phyloP scores from a whole-genome alignment of 2,113 vertebrate species.

The Gambusia holbrooki region DNA sequence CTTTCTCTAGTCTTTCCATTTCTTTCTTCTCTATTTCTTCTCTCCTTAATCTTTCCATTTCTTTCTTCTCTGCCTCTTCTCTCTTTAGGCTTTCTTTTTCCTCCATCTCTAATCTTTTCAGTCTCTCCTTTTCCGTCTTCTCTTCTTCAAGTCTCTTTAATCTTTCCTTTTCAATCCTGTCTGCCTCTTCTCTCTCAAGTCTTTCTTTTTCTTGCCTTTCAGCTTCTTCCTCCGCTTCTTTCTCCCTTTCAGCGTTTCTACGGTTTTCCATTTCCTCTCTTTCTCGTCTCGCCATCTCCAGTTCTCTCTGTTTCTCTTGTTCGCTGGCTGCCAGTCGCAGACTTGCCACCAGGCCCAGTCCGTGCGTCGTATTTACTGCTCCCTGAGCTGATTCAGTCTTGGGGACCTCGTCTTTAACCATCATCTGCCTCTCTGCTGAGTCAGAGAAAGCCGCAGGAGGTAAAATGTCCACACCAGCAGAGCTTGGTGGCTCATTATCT shows the following conservation, averaged over 20 bases:
- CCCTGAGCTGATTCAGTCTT: not conserved
- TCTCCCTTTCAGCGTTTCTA: not conserved
- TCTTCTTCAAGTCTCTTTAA: not conserved
- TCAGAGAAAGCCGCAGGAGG: slow-evolving; percentile 55
- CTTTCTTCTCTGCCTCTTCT: not conserved
- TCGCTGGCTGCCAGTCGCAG: slow-evolving; percentile 67
- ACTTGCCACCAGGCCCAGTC: slow-evolving; percentile 56
- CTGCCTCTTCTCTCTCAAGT: not conserved
- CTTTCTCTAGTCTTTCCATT: not conserved
- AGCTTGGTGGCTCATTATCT: slow-evolving; percentile 17
- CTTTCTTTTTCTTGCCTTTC: not conserved
- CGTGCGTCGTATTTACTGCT: not conserved
- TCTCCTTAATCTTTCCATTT: not conserved
- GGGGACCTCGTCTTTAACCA: slow-evolving; percentile 12
- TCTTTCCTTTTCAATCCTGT: not conserved
- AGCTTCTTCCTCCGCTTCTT: not conserved
- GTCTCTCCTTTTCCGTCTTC: not conserved
- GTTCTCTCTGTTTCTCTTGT: slow-evolving; percentile 62
- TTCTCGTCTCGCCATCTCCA: slow-evolving; percentile 15
- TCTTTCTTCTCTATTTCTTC: not conserved
- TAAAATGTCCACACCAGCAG: slow-evolving; percentile 17
- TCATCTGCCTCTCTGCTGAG: not conserved
- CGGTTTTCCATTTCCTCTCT: too few relatives aligned
- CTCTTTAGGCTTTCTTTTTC: not conserved
- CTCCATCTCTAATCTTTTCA: not conserved